Conservation (phyloP, 2,888 invertebrate genomes). For the Rhamnusium bicolor region DNA sequence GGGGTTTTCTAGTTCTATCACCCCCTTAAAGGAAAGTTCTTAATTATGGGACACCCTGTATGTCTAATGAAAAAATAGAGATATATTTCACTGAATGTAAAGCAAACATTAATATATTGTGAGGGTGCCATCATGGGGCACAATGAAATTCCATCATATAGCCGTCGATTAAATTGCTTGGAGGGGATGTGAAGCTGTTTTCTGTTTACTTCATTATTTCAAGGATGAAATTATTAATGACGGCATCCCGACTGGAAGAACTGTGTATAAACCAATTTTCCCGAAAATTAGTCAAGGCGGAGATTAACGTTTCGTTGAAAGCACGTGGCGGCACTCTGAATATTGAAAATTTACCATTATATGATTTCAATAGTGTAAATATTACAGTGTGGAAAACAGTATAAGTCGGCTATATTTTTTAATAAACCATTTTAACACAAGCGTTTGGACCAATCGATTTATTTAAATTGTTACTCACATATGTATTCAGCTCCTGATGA, state of each 20-base stretch:
- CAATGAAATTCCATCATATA: neutral
- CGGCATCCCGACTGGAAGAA: neutral
- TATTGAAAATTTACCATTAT: neutral
- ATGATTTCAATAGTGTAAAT: neutral
- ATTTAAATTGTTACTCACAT: too few species aligned
- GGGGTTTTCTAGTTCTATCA: too few species aligned
- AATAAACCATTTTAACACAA: too few species aligned
- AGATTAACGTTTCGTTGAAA: neutral
- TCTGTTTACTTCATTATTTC: constrained; percentile 11
- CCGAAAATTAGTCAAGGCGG: neutral
- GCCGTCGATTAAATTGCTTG: neutral
- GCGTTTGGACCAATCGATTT: too few species aligned
- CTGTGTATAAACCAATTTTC: neutral
- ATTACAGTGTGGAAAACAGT: too few species aligned
- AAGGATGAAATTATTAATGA: constrained; percentile 9
- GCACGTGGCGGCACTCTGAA: neutral
- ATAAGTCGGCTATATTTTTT: too few species aligned
- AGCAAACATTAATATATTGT: neutral
- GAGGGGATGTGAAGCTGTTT: constrained; percentile 1
- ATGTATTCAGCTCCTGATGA: too few species aligned
- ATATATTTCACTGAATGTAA: too few species aligned
- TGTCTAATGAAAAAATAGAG: too few species aligned
- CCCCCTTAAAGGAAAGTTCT: too few species aligned
- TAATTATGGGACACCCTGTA: too few species aligned
- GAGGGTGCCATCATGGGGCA: neutral